phyloP scores from a whole-genome alignment of 30 jellyfish, hydroid and myxozoan genomes.

The Aurelia sp. region DNA sequence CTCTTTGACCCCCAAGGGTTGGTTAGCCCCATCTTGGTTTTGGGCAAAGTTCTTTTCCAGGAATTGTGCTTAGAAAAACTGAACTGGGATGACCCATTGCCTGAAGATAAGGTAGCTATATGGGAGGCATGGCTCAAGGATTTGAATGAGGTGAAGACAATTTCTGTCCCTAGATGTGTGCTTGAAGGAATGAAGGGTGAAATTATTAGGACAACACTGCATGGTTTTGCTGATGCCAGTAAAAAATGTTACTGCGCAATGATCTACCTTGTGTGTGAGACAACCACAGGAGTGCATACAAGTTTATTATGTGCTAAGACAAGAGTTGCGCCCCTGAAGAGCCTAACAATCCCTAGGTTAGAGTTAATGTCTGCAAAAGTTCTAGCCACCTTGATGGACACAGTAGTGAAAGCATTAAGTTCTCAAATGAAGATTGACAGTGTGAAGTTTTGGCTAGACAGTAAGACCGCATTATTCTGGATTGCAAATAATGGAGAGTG shows the following conservation, averaged over 20 bases:
- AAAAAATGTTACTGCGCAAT: slow-evolving; percentile 32
- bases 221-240: slow-evolving; percentile 67
- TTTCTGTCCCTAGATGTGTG: slow-evolving; percentile 28
- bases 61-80: slow-evolving; percentile 54
- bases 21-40: slow-evolving; percentile 52
- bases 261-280: slow-evolving; percentile 12
- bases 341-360: too few relatives aligned
- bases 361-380: too few relatives aligned
- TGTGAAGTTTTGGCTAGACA: too few relatives aligned
- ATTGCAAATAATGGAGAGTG: too few relatives aligned
- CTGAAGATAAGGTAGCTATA: slow-evolving; percentile 1
- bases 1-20: slow-evolving; percentile 61
- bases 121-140: slow-evolving; percentile 68
- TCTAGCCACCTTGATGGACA: too few relatives aligned
- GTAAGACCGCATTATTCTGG: too few relatives aligned
- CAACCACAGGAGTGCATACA: slow-evolving; percentile 12
- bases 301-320: slow-evolving; percentile 23
- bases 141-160: slow-evolving; percentile 7
- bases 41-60: slow-evolving; percentile 53
- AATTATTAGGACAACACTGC: slow-evolving; percentile 34
- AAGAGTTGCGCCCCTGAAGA: too few relatives aligned
- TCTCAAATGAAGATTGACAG: too few relatives aligned
- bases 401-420: too few relatives aligned
- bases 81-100: neutral
- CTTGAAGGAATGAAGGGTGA: slow-evolving; percentile 45